Evolutionary conservation across 2,888 invertebrate genomes (phyloP), one percentile per base, ranked within the genome.

Genomic region (Schizotus pectinicornis): DNA sequence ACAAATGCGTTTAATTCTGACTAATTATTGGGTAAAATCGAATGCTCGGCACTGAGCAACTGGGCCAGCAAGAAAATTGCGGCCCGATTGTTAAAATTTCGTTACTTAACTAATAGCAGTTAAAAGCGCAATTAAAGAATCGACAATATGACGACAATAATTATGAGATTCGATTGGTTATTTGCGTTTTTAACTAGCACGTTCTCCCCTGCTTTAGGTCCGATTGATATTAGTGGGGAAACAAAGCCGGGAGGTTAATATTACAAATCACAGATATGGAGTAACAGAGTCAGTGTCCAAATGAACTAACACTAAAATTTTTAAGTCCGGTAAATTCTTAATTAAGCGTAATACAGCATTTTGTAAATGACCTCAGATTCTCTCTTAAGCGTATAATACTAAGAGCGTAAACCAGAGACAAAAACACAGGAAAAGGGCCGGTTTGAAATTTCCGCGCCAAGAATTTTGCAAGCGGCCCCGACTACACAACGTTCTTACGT

Each of bases 241-340:
- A 48, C 48, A 56, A 49, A 48, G 39, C 49, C 38, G 33, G 56
- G 37, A 39, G 32, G 36, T 39, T 55, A 49, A 52, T 33, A 47
- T 61, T 64, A 65, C 58, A 68, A 22, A 70, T 71, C 70, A 71
- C 71, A 71, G 70, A 69, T 69, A 71, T 57, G 63, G 65, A 69
- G 66, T 65, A 69, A 69, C 64, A 56, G 47, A 55, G 35, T 54
- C 39, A 52, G 41, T 54, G 56, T 63, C 56, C 46, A 59, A 63
- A 49, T 56, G 57, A 63, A 64, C 56, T 61, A 63, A 63, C 56
- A 67, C 59, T 64, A 61, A 61, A 64, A 62, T 59, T 61, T 56
- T 38, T 46, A 62, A 63, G 67, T 68, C 65, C 67, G 66, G 63
- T 62, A 58, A 62, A 55, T 59, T 22, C 62, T 55, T 61, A 67